phyloP scores from a whole-genome alignment of 2,797 vertebrate genomes.

The Chaunax sp. region DNA sequence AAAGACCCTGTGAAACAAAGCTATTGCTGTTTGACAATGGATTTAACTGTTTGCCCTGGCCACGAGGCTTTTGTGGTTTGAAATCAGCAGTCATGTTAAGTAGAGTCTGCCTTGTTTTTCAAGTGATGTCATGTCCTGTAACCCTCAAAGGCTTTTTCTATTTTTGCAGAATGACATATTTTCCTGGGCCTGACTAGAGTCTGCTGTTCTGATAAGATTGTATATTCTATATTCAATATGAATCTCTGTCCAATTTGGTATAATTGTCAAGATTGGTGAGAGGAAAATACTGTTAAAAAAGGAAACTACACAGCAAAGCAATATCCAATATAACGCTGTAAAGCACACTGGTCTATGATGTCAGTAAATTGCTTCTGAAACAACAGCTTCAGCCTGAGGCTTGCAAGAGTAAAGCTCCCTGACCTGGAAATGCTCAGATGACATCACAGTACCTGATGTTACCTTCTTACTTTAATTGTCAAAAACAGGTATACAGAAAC shows the following conservation, averaged over 20 bases:
- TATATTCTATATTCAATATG: slow-evolving; percentile 31
- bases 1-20: neutral
- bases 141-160: slow-evolving; percentile 72
- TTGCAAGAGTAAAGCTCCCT: slow-evolving; percentile 24
- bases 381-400: slow-evolving; percentile 21
- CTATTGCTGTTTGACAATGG: slow-evolving; percentile 2
- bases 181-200: slow-evolving; percentile 50
- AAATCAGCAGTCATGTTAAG: slow-evolving; percentile 21
- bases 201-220: slow-evolving; percentile 65
- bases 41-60: slow-evolving; percentile 6
- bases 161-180: slow-evolving; percentile 69
- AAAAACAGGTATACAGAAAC: neutral
- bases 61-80: slow-evolving; percentile 20
- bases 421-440: slow-evolving; percentile 38
- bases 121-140: slow-evolving; percentile 70
- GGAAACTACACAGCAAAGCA: slow-evolving; percentile 1
- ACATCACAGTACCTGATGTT: slow-evolving; percentile 21
- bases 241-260: slow-evolving; percentile 49
- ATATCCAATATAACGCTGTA: slow-evolving; percentile 1
- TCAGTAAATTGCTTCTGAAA: slow-evolving; percentile 19
- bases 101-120: slow-evolving; percentile 41
- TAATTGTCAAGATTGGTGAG: slow-evolving; percentile 10
- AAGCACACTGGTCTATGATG: slow-evolving; percentile 14
- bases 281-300: slow-evolving; percentile 4
- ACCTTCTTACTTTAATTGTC: neutral